phyloP scores from a whole-genome alignment of 2,797 vertebrate genomes.

The Eutrigla gurnardus region DNA sequence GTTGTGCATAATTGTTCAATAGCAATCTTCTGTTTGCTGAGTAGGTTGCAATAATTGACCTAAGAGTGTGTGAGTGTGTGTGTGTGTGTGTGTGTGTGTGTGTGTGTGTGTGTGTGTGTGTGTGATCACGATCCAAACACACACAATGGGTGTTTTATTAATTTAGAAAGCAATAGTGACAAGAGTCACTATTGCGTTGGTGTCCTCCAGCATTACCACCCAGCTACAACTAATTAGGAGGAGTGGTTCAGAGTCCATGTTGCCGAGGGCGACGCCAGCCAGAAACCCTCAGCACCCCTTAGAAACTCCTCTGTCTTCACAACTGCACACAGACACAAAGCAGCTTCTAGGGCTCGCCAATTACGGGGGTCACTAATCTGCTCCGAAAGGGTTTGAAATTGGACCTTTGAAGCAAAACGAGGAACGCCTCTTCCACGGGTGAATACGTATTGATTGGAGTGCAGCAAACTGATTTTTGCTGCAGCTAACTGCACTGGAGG shows the following conservation, averaged over 20 bases:
- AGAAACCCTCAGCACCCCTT: not conserved
- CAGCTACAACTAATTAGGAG: conserved; percentile 33
- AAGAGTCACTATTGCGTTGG: not conserved
- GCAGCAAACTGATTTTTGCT: conserved; percentile 1
- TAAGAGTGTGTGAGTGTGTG: not conserved
- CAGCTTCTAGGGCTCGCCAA: not conserved
- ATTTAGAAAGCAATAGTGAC: conserved; percentile 14
- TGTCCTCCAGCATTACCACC: conserved; percentile 10
- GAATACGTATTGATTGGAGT: conserved; percentile 29
- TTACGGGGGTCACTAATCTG: conserved; percentile 14
- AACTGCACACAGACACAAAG: not conserved
- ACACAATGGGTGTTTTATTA: conserved; percentile 18
- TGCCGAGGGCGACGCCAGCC: not conserved
- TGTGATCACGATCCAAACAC: conserved; percentile 6
- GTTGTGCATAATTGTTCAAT: not conserved
- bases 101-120: not conserved
- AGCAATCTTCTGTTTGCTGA: not conserved
- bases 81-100: not conserved
- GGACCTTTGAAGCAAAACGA: conserved; percentile 21
- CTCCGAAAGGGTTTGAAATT: conserved; percentile 21
- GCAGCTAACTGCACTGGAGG: not conserved
- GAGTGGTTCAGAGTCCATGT: not conserved
- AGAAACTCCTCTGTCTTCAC: not conserved
- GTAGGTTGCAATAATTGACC: conserved; percentile 12
- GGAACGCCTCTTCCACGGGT: not conserved